Evolutionary conservation across 2,797 vertebrate species (phyloP), one percentile per base, ranked within the genome.

Genomic region (Peromyscus eremicus): DNA sequence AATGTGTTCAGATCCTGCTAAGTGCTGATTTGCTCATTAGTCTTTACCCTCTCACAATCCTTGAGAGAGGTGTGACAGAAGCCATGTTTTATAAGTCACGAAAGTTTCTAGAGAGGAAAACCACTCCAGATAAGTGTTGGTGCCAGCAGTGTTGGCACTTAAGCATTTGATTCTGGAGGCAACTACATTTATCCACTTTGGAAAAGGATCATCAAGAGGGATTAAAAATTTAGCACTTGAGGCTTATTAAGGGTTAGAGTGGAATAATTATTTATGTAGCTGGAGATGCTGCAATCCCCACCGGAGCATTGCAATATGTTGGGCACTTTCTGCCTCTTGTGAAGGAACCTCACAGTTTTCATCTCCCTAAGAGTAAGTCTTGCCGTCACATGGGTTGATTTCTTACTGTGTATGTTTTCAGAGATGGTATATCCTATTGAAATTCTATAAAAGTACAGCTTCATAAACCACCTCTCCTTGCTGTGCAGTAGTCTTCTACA

Each of bases 141-240:
- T 97, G 82, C 62, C 85, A 62, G 68, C 62, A 60, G 13, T 76
- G 57, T 9, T 55, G 29, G 75, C 92, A 97, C 62, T 95, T 95
- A 87, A 88, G 62, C 80, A 43, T 89, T 84, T 77, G 43, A 76
- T 83, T 89, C 79, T 71, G 40, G 68, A 85, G 83, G 77, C 96
- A 87, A 71, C 91, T 96, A 19, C 75, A 90, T 93, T 96, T 95
- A 97, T 88, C 87, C 95, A 95, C 91, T 97, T 96, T 91, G 93
- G 93, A 95, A 77, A 95, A 75, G 70, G 91, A 91, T 94, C 84
- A 91, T 97, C 84, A 87, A 81, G 90, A 93, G 49, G 92, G 76
- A 96, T 97, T 84, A 94, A 96, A 97, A 80, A 80, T 94, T 76
- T 92, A 97, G 85, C 93, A 75, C 91, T 97, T 95, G 62, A 97